Base-by-base conservation (phyloP, 2,113 vertebrate genomes). In the Centropristis striata region DNA sequence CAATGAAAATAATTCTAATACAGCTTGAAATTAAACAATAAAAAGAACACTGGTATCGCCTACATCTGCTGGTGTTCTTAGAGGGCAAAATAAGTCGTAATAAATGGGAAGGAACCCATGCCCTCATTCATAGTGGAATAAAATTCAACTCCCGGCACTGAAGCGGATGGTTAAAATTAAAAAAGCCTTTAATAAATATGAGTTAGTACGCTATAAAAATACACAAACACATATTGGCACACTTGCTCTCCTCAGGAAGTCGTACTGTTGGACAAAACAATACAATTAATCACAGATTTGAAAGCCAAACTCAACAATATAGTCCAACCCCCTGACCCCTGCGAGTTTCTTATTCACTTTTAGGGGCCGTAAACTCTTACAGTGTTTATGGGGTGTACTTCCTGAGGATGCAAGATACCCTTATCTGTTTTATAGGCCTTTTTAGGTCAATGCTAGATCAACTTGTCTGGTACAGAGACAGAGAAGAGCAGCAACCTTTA, bases 371-470 rank as follows among this genome's bases (percentile, higher is more conserved):
- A 83, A 88, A 87, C 37, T 67, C 51, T 78, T 37, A 55, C 28
- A 44, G 54, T 42, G 76, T 85, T 84, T 75, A 86, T 78, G 65
- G 39, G 54, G 47, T 50, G 61, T 46, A 86, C 85, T 91, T 91
- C 88, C 89, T 81, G 64, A 80, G 88, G 89, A 92, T 85, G 77
- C 60, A 36, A 87, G 80, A 84, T 77, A 79, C 51, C 46, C 71
- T 83, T 89, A 89, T 91, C 86, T 79, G 58, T 20, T 88, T 90
- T 87, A 84, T 81, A 64, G 86, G 77, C 71, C 85, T 55, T 78
- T 69, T 88, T 27, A 47, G 86, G 81, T 90, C 86, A 73, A 71
- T 36, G 70, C 39, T 11, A 86, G 81, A 88, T 82, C 84, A 79
- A 61, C 67, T 50, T 23, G 81, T 86, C 83, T 86, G 81, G 53